phyloP scores from a whole-genome alignment of 2,113 vertebrate species.

The Bubo bubo region DNA sequence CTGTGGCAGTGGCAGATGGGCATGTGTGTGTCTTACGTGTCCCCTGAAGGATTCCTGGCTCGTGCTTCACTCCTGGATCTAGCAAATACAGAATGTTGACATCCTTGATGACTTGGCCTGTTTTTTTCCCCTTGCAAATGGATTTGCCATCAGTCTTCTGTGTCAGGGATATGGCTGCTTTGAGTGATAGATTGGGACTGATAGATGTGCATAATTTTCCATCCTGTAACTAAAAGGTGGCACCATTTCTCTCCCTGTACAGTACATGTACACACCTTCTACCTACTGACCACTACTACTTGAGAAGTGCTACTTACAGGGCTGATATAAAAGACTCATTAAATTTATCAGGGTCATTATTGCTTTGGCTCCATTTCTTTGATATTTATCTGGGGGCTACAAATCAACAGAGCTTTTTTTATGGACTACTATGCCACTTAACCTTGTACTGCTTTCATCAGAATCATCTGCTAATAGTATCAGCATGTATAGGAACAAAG shows the following conservation, averaged over 20 bases:
- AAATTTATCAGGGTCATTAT: not conserved
- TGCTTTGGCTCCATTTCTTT: not conserved
- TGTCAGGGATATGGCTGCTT: not conserved
- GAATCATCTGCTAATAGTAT: not conserved
- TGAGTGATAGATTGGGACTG: not conserved
- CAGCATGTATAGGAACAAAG: not conserved
- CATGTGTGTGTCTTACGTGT: not conserved
- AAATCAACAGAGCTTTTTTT: not conserved
- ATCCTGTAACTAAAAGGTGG: not conserved
- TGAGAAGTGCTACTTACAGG: not conserved
- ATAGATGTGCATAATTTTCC: not conserved
- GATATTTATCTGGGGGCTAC: not conserved
- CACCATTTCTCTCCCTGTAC: not conserved
- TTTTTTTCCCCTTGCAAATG: not conserved
- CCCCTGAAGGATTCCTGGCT: not conserved
- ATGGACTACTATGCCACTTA: not conserved
- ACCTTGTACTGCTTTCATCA: not conserved
- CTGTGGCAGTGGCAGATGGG: not conserved
- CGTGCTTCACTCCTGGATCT: not conserved
- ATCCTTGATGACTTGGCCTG: not conserved
- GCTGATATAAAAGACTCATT: not conserved
- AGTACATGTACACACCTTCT: not conserved
- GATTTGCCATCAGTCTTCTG: not conserved
- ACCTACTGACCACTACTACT: not conserved
- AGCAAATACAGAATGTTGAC: slow-evolving; percentile 28